These are phyloP conservation scores for Alsophila aescularia DNA, from an alignment of 2,888 invertebrate species.

Conservation along the genomic window DNA sequence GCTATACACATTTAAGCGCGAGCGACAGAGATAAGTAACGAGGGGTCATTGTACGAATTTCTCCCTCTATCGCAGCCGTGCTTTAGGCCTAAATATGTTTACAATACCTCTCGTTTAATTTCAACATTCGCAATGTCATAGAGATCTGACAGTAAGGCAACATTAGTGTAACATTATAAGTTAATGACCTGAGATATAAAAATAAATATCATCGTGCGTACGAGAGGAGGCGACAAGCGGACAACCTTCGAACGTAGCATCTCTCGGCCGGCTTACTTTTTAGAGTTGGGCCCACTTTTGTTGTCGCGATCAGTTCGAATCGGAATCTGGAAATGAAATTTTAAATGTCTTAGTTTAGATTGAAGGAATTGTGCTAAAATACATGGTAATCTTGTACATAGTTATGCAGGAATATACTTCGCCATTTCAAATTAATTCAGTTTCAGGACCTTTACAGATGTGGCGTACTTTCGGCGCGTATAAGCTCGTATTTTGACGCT, in stretches of 20 bases:
- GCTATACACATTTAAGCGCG: too few species aligned
- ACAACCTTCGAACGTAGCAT: too few species aligned
- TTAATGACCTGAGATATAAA: constrained; percentile 4
- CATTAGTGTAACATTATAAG: constrained; percentile 3
- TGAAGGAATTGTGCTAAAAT: too few species aligned
- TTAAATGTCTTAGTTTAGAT: neutral
- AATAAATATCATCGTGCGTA: neutral
- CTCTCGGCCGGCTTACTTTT: constrained; percentile 7
- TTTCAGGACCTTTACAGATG: too few species aligned
- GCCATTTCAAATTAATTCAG: too few species aligned
- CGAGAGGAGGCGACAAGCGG: neutral
- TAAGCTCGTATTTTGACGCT: too few species aligned
- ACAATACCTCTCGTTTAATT: too few species aligned
- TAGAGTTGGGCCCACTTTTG: constrained; percentile 19
- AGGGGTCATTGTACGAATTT: too few species aligned
- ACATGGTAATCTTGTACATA: neutral
- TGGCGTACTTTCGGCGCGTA: too few species aligned
- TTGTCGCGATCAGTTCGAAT: constrained; percentile 1
- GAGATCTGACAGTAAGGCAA: constrained; percentile 14
- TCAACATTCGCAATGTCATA: constrained; percentile 5
- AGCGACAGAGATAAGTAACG: too few species aligned
- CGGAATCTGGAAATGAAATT: constrained; percentile 20
- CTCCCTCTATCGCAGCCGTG: too few species aligned
- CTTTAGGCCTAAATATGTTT: constrained; percentile 9
- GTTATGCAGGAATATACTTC: too few species aligned